Evolutionary conservation across 2,888 invertebrate species (phyloP).

Genomic region (Corythucha ciliata): DNA sequence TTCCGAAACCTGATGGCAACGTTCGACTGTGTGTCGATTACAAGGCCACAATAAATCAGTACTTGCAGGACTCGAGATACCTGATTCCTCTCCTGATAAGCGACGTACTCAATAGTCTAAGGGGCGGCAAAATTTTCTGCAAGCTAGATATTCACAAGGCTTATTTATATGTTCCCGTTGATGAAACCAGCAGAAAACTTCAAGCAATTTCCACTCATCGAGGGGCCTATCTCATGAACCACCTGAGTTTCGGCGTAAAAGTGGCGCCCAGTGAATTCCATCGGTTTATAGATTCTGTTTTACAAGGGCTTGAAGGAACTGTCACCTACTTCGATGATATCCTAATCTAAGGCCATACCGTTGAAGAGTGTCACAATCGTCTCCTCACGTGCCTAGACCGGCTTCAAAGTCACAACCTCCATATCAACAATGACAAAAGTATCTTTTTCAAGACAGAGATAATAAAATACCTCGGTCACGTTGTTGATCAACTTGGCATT

Average conservation of each 20-base stretch:
- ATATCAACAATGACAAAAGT: slow-evolving; percentile 8
- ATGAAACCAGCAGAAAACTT: slow-evolving; percentile 19
- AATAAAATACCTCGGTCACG: slow-evolving; percentile 8
- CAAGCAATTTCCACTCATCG: slow-evolving; percentile 24
- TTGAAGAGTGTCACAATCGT: not conserved
- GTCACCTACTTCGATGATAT: not conserved
- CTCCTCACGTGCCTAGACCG: not conserved
- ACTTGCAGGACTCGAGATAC: slow-evolving; percentile 30
- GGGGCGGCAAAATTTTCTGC: slow-evolving; percentile 26
- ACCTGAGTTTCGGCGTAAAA: not conserved
- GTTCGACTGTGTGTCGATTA: slow-evolving; percentile 29
- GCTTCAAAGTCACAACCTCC: not conserved
- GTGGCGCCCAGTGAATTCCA: slow-evolving; percentile 13
- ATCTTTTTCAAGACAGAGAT: not conserved
- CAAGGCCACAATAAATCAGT: slow-evolving; percentile 25
- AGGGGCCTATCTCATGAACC: slow-evolving; percentile 15
- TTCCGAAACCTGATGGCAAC: slow-evolving; percentile 9
- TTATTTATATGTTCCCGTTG: slow-evolving; percentile 27
- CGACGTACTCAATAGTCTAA: slow-evolving; percentile 24
- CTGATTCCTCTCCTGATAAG: slow-evolving; percentile 28
- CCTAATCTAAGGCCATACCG: not conserved
- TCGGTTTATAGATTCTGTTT: not conserved
- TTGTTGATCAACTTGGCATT: not conserved
- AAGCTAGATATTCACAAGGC: slow-evolving; percentile 30
- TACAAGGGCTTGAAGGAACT: not conserved